Percentiles rank a stretch among this genome's conserved stretches.
Conservation (phyloP, 2,888 invertebrate genomes). For the Brenthis ino region DNA sequence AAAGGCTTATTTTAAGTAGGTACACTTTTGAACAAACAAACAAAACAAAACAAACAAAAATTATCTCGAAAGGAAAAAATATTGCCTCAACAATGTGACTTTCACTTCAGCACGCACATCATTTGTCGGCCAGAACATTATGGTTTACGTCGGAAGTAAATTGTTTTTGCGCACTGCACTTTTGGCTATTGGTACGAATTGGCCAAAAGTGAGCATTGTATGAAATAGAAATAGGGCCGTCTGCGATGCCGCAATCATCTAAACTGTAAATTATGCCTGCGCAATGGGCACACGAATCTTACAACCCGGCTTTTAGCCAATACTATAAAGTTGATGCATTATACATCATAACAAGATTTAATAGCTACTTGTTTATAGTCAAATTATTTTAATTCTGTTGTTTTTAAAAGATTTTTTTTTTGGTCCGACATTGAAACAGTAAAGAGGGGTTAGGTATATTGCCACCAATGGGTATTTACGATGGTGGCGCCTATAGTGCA, state of each 20-base stretch:
- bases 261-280: conserved; percentile 54
- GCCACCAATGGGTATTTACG: conserved; percentile 6
- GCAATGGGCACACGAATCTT: conserved; percentile 44
- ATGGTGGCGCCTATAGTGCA: conserved; percentile 55
- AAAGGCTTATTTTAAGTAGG: too few species aligned
- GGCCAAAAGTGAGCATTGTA: conserved; percentile 45
- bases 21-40: neutral
- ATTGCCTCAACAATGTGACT: conserved; percentile 11
- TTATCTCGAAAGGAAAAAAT: neutral
- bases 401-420: conserved; percentile 5
- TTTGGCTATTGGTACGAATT: conserved; percentile 54
- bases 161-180: conserved; percentile 71
- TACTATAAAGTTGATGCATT: conserved; percentile 31
- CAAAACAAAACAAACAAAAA: neutral
- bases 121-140: conserved; percentile 49
- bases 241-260: conserved; percentile 57
- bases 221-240: conserved; percentile 62
- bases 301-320: conserved; percentile 40
- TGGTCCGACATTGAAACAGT: neutral
- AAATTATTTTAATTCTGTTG: neutral
- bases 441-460: neutral
- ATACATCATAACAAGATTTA: neutral
- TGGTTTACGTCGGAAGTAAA: conserved; percentile 56
- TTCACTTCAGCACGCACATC: conserved; percentile 36
- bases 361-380: neutral